Base-by-base conservation (phyloP, 2,113 vertebrate species). In the Cynoglossus semilaevis region DNA sequence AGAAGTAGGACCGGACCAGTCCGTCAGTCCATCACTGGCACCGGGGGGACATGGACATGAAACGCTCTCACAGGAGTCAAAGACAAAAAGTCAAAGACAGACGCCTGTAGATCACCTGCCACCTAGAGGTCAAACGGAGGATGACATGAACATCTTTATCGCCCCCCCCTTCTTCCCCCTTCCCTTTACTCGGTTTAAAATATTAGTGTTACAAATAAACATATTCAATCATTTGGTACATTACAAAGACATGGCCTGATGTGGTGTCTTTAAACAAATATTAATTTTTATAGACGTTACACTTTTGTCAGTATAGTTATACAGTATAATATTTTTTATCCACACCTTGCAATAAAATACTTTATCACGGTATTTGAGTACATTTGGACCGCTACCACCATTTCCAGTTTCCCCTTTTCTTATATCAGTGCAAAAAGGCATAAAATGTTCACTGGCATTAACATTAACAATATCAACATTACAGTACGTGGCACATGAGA, bases 351-450 rank as follows among this genome's bases (percentile, higher is more conserved):
- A 15, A 17, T 15, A 14, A 41, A 40, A 17, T 15, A 13, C 8
- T 43, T 9, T 61, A 40, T 65, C 29, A 58, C 55, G 15, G 12
- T 67, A 70, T 51, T 29, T 29, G 22, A 29, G 6, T 29, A 29
- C 2, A 29, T 29, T 29, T 29, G 22, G 22, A 77, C 60, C 58
- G 40, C 18, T 62, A 58, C 86, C 57, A 18, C 14, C 35, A 56
- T 65, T 65, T 66, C 34, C 51, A 48, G n/a, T 58, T 52, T 58
- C n/a, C n/a, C 14, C 8, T 35, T 49, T 37, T 65, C 78, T 64
- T 62, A 59, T 63, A 63, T 84, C 70, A 81, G 76, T 89, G 85
- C 85, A 89, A 88, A 35, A 76, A 76, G 77, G 71, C 57, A 78
- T 48, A 73, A 19, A 67, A 42, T 15, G 55, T 67, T 63, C 60